Percentiles rank a stretch among this genome's conserved stretches.
Evolutionary conservation across 2,113 vertebrate species (phyloP).

Genomic region (Orycteropus afer): DNA sequence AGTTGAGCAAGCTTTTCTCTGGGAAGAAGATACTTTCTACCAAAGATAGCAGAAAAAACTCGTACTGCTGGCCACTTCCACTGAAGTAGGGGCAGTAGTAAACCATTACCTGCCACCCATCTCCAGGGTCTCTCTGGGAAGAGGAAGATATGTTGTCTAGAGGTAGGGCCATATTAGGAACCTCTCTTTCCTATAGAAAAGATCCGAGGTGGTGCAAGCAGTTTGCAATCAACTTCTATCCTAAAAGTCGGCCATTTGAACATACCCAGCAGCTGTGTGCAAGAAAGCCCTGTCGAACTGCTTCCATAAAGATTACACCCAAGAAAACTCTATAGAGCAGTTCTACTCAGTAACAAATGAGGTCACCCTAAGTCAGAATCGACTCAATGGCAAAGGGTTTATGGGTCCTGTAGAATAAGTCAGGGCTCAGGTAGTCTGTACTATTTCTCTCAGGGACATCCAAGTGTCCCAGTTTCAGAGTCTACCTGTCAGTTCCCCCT

Average conservation of each 20-base stretch:
- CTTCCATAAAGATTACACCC: background rate
- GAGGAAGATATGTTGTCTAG: background rate
- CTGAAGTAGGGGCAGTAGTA: background rate
- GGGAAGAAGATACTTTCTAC: background rate
- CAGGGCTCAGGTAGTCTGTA: background rate
- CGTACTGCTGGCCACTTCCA: background rate
- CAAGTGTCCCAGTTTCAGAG: background rate
- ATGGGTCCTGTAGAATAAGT: background rate
- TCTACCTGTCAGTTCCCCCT: background rate
- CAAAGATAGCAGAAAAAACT: conserved; percentile 28
- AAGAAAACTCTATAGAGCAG: background rate
- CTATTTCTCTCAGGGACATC: too few relatives aligned
- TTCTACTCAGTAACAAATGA: background rate
- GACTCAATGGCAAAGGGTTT: background rate
- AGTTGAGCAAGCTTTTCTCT: background rate
- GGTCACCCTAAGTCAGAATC: background rate
- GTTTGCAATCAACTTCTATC: background rate
- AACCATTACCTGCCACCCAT: background rate
- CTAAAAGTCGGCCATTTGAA: background rate
- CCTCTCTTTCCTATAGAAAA: background rate
- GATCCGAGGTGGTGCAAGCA: background rate
- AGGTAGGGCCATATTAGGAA: background rate
- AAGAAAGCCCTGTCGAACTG: background rate
- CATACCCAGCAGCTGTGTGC: background rate
- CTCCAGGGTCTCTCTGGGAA: background rate